These are phyloP conservation scores for Chrysaora quinquecirrha DNA, from an alignment of 30 jellyfish, hydroid and myxozoan genomes.

Conservation along the genomic window DNA sequence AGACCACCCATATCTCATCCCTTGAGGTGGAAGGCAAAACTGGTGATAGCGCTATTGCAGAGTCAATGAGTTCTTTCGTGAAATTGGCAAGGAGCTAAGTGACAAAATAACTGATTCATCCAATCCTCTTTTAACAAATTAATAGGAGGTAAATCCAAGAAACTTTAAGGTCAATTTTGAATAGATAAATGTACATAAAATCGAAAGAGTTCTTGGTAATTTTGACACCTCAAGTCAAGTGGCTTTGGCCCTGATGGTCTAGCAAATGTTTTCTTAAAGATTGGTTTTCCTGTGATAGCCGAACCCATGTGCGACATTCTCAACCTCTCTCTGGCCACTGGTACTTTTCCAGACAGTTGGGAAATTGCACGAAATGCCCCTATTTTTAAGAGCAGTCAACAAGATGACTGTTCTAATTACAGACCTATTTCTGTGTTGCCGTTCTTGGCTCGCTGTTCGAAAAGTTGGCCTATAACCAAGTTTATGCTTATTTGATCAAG, in stretches of 20 bases:
- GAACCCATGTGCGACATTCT: slow-evolving; percentile 30
- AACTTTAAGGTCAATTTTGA: background rate
- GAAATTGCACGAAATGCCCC: slow-evolving; percentile 28
- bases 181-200: background rate
- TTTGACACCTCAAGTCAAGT: slow-evolving; percentile 19
- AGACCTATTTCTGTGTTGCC: slow-evolving; percentile 24
- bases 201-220: slow-evolving; percentile 13
- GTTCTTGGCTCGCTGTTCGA: slow-evolving; percentile 8
- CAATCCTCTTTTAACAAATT: slow-evolving; percentile 31
- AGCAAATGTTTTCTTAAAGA: slow-evolving; percentile 29
- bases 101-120: slow-evolving; percentile 29
- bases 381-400: slow-evolving; percentile 3
- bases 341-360: slow-evolving; percentile 28
- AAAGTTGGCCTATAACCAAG: slow-evolving; percentile 21
- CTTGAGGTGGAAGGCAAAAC: slow-evolving; percentile 36
- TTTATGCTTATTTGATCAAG: background rate
- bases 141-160: background rate
- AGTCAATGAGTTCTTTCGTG: slow-evolving; percentile 39
- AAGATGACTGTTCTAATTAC: slow-evolving; percentile 9
- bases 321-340: slow-evolving; percentile 22
- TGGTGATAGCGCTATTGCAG: slow-evolving; percentile 26
- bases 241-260: slow-evolving; percentile 56
- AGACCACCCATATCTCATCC: slow-evolving; percentile 4
- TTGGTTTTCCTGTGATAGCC: slow-evolving; percentile 38
- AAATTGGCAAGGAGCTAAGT: slow-evolving; percentile 22